These are phyloP conservation scores for Mesochorus sp. DNA, from an alignment of 2,888 invertebrate genomes.

Conservation along the genomic window DNA sequence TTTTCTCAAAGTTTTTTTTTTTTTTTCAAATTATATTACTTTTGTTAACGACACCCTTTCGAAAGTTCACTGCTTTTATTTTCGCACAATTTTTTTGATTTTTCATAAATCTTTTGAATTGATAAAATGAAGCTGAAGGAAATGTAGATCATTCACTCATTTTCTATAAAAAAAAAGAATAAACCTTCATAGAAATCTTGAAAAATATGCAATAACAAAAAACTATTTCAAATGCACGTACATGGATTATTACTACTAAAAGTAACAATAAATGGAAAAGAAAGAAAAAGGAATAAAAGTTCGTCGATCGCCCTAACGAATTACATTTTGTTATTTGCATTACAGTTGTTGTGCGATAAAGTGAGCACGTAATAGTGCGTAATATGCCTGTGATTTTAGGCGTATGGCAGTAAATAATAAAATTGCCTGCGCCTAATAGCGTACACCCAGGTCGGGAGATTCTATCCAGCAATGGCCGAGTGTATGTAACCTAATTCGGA, in stretches of 20 bases:
- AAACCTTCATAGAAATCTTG: conserved; percentile 67
- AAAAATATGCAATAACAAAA: too few species aligned
- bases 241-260: too few species aligned
- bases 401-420: conserved; percentile 77
- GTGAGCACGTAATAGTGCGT: conserved; percentile 76
- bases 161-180: too few species aligned
- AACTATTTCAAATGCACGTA: conserved; percentile 17
- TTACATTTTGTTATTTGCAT: conserved; percentile 81
- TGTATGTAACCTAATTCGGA: conserved; percentile 82
- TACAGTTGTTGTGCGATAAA: conserved; percentile 80
- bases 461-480: conserved; percentile 80
- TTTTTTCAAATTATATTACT: too few species aligned
- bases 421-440: conserved; percentile 77
- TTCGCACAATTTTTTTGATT: too few species aligned
- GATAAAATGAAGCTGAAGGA: too few species aligned
- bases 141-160: too few species aligned
- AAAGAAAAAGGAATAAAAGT: conserved; percentile 62
- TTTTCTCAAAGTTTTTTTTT: too few species aligned
- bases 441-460: conserved; percentile 79
- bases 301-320: conserved; percentile 79
- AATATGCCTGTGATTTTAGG: conserved; percentile 76
- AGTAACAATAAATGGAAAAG: not conserved
- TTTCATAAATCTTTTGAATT: too few species aligned
- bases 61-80: too few species aligned
- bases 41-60: too few species aligned